A percentile compares a stretch with the other conserved stretches of the same genome.
Evolutionary conservation across 2,113 vertebrate species (phyloP).

Genomic region (Parotia lawesii): DNA sequence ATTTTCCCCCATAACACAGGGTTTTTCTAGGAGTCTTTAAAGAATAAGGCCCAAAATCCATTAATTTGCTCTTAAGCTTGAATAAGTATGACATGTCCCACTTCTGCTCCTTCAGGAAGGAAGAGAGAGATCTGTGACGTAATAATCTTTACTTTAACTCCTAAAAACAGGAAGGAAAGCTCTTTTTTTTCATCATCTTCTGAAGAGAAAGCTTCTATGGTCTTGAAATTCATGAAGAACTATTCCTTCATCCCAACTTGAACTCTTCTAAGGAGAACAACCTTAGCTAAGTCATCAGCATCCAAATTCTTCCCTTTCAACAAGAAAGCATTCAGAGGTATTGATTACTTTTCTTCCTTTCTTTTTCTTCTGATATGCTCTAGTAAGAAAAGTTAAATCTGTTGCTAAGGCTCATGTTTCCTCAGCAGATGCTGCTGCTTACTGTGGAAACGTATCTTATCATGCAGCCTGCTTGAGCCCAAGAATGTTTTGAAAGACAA

Average conservation of each 20-base stretch:
- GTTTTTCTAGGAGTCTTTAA: not conserved
- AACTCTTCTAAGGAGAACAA: not conserved
- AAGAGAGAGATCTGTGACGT: not conserved
- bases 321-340: not conserved
- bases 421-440: not conserved
- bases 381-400: not conserved
- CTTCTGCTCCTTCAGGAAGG: not conserved
- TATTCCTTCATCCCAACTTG: not conserved
- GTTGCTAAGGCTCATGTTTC: not conserved
- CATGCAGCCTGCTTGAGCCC: not conserved
- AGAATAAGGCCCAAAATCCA: not conserved
- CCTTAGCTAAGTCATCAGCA: not conserved
- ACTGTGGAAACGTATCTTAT: not conserved
- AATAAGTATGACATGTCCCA: not conserved
- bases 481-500: not conserved
- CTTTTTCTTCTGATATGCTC: not conserved
- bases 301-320: not conserved
- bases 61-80: conserved; percentile 15
- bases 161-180: not conserved
- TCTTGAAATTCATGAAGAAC: not conserved
- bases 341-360: not conserved
- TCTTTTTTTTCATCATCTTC: not conserved
- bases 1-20: not conserved
- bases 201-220: not conserved
- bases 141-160: not conserved